Conservation (phyloP, 2,797 vertebrate genomes). For the Epinephelus awoara region DNA sequence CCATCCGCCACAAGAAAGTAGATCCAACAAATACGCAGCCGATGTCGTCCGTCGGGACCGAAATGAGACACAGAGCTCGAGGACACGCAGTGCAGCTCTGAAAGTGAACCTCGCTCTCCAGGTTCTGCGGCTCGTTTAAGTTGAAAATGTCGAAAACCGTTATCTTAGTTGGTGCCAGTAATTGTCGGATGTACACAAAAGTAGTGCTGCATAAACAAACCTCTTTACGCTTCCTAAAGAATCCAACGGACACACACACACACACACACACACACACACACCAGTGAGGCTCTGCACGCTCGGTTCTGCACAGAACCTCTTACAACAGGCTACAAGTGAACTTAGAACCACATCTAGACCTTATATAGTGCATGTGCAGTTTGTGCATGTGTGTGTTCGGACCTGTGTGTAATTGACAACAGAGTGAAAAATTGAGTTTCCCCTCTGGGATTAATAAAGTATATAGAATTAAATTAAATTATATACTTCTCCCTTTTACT, state of each 20-base stretch:
- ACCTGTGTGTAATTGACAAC: no score
- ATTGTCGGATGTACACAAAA: slow-evolving; percentile 82
- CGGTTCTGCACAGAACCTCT: slow-evolving; percentile 4
- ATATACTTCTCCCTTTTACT: background rate
- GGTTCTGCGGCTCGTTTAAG: background rate
- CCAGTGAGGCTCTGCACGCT: slow-evolving; percentile 37
- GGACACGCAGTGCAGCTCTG: fast-evolving
- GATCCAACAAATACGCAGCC: slow-evolving; percentile 65
- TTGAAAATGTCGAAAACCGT: background rate
- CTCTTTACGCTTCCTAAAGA: slow-evolving; percentile 73
- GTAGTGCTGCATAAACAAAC: slow-evolving; percentile 86
- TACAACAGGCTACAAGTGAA: no score
- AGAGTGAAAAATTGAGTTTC: no score
- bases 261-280: no score
- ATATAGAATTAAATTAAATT: no score
- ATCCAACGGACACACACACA: slow-evolving; percentile 30
- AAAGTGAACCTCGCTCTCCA: fast-evolving
- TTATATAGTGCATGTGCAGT: background rate
- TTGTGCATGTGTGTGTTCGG: no score
- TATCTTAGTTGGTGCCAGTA: slow-evolving; percentile 21
- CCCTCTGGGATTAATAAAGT: no score
- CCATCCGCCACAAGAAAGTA: slow-evolving; percentile 79
- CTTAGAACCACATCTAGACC: background rate
- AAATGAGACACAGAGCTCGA: background rate
- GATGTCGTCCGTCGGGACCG: background rate